Evolutionary conservation across 2,113 vertebrate species (phyloP).

Genomic region (Megaleporinus macrocephalus): DNA sequence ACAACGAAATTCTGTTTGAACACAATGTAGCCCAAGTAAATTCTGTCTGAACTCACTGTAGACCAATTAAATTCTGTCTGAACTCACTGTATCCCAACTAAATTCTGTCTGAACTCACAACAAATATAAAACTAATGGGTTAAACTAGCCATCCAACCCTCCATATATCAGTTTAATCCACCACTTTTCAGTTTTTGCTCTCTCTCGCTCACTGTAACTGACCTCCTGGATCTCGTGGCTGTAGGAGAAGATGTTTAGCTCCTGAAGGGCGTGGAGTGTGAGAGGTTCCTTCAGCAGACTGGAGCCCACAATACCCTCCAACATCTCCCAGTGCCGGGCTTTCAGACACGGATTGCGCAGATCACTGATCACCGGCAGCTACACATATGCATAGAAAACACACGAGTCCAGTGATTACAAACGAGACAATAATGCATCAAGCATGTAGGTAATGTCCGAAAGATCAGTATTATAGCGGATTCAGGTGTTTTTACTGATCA

Average conservation of each 20-base stretch:
- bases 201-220: conserved; percentile 51
- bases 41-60: too few relatives aligned
- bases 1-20: too few relatives aligned
- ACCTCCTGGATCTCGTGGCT: conserved; percentile 80
- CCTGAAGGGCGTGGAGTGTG: conserved; percentile 71
- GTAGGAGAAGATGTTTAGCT: conserved; percentile 78
- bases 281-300: conserved; percentile 69
- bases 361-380: conserved; percentile 82
- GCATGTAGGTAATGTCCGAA: neutral
- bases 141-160: too few relatives aligned
- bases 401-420: neutral
- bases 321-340: conserved; percentile 75
- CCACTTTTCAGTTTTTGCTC: neutral
- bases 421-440: neutral
- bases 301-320: conserved; percentile 75
- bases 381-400: conserved; percentile 15
- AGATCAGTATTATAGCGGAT: neutral
- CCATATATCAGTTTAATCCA: neutral
- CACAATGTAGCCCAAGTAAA: too few relatives aligned
- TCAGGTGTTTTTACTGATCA: too few relatives aligned
- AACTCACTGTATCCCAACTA: too few relatives aligned
- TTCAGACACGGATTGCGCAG: conserved; percentile 83
- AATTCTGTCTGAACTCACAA: too few relatives aligned
- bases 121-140: too few relatives aligned
- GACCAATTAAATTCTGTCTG: too few relatives aligned